Base-by-base conservation (phyloP, 2,797 vertebrate genomes). In the Lophius americanus region DNA sequence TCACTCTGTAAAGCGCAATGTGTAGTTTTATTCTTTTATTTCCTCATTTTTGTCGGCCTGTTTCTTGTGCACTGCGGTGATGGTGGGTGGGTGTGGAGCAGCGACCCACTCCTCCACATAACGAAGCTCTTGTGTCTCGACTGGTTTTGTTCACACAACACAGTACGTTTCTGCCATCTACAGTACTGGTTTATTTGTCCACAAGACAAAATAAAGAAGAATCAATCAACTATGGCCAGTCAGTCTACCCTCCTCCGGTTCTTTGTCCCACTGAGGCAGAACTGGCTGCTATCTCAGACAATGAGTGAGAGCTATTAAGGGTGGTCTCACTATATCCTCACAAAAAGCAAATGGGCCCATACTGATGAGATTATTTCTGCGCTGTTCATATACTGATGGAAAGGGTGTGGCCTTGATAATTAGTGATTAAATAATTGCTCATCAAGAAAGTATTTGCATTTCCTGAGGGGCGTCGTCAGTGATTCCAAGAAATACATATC, bases 371-470 rank as follows among this genome's bases (percentile, higher is more conserved):
- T 78, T 54, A 73, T 73, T 76, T 51, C 57, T 73, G 59, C 12
- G 1, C 73, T 64, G 65, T 85, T 74, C 54, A 42, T 60, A 69
- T 83, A 73, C 72, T 76, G 44, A 59, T 53, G 54, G 58, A 33
- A 81, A 81, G 91, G 91, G 89, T 89, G 91, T 90, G 91, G 87
- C 89, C 74, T 83, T 70, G 52, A 71, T 78, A 75, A 89, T 66
- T 81, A 57, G 68, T 51, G 38, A 74, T 81, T 70, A 70, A 74
- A 62, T 13, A 60, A 4, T 7, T 14, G 48, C 12, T 61, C 2
- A 35, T 2, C 66, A 38, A 36, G 11, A 8, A 51, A 51, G 56
- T 9, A 43, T 49, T 5, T 47, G 0, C 4, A 9, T 60, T 44
- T 65, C 64, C 0, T 69, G 0, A 54, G 2, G 33, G 0, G 44